These are phyloP conservation scores for Microctonus hyperodae DNA, from an alignment of 2,888 invertebrate species.

Conservation along the genomic window DNA sequence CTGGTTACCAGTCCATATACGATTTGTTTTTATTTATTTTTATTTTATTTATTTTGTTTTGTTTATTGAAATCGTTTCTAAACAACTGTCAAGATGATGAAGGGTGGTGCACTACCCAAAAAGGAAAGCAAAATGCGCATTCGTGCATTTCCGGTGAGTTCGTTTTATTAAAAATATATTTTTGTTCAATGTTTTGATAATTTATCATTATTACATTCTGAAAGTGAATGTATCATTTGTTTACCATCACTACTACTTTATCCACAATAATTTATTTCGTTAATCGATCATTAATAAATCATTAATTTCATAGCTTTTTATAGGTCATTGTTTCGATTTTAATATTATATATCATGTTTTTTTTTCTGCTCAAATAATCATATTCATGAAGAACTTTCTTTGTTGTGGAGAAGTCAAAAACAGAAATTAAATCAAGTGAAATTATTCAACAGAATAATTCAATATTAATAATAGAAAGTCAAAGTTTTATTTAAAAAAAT, in stretches of 20 bases:
- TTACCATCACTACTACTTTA: no score
- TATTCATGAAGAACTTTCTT: slow-evolving; percentile 15
- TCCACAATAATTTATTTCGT: no score
- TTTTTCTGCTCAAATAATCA: not conserved
- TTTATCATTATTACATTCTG: no score
- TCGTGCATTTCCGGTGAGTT: slow-evolving; percentile 94
- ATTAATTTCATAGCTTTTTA: no score
- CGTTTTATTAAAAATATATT: not conserved
- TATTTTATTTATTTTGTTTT: slow-evolving; percentile 14
- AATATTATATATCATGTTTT: not conserved
- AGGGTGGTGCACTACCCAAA: slow-evolving; percentile 79
- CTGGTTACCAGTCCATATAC: slow-evolving; percentile 1
- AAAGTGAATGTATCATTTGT: no score
- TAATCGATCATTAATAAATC: no score
- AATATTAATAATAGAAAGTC: not conserved
- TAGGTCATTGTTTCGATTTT: not conserved
- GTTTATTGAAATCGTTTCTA: slow-evolving; percentile 14
- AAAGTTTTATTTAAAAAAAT: not conserved
- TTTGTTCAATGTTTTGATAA: no score
- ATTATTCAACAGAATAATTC: not conserved
- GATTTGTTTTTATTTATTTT: slow-evolving; percentile 26
- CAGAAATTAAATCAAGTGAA: not conserved
- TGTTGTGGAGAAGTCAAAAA: slow-evolving; percentile 2
- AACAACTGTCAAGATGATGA: slow-evolving; percentile 67
- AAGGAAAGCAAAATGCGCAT: slow-evolving; percentile 98